These are phyloP conservation scores for Carduelis carduelis DNA, from an alignment of 2,797 vertebrate species.

Conservation along the genomic window DNA sequence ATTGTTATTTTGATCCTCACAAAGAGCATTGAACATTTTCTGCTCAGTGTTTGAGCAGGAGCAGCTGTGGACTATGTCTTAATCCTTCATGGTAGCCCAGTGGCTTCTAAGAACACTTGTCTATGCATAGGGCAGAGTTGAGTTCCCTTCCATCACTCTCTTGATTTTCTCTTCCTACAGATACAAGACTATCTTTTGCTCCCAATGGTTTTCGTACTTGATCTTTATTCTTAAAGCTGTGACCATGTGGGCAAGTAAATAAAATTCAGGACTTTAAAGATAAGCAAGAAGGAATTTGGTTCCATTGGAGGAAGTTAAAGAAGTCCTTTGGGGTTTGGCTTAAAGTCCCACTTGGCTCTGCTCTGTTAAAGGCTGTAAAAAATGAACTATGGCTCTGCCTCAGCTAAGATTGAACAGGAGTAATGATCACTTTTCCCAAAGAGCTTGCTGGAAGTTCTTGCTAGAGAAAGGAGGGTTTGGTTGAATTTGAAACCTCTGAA, in stretches of 20 bases:
- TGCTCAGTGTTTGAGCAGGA: not conserved
- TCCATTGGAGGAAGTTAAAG: not conserved
- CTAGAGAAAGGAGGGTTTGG: not conserved
- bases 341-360: not conserved
- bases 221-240: not conserved
- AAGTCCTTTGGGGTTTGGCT: not conserved
- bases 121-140: not conserved
- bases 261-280: not conserved
- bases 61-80: not conserved
- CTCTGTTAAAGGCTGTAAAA: not conserved
- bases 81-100: not conserved
- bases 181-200: not conserved
- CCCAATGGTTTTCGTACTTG: not conserved
- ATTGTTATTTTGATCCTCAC: not conserved
- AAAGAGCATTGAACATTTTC: not conserved
- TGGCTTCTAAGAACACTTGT: not conserved
- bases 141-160: not conserved
- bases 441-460: not conserved
- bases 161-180: not conserved
- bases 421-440: not conserved
- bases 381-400: not conserved
- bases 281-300: not conserved
- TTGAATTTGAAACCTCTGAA: not conserved
- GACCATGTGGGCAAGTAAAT: not conserved
- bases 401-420: not conserved